phyloP scores from a whole-genome alignment of 2,888 invertebrate species.

The Blera fallax region DNA sequence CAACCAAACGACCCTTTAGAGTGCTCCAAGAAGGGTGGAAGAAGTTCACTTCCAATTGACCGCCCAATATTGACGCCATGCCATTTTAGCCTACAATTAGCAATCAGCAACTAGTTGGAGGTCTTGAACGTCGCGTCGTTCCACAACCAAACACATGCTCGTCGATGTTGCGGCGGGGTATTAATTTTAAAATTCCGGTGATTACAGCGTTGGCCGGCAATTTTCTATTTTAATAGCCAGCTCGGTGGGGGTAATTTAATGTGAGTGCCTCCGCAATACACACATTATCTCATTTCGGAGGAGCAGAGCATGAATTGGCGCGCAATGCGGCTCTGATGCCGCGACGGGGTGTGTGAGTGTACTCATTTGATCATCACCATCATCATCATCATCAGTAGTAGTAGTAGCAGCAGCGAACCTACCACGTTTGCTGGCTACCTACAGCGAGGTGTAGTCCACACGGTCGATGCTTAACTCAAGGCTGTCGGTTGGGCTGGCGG shows the following conservation, averaged over 20 bases:
- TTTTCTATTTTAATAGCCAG: conserved; percentile 67
- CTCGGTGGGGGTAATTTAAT: conserved; percentile 63
- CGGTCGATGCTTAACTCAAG: conserved; percentile 51
- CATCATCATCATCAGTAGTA: conserved; percentile 47
- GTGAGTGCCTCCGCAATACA: conserved; percentile 70
- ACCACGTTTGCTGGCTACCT: conserved; percentile 15
- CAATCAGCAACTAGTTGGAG: conserved; percentile 40
- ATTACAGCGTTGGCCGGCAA: conserved; percentile 61
- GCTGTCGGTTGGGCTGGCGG: conserved; percentile 22
- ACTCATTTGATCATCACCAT: conserved; percentile 62
- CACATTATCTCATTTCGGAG: conserved; percentile 57
- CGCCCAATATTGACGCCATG: conserved; percentile 65
- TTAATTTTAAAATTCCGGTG: conserved; percentile 71
- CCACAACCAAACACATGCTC: conserved; percentile 51
- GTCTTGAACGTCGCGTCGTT: conserved; percentile 11
- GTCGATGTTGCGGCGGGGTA: conserved; percentile 42
- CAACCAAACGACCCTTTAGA: conserved; percentile 41
- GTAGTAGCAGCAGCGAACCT: neutral
- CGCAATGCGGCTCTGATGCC: neutral
- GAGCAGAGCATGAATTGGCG: conserved; percentile 42
- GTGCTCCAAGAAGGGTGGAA: conserved; percentile 3
- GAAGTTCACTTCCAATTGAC: conserved; percentile 33
- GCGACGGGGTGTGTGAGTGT: conserved; percentile 23
- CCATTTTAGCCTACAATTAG: neutral
- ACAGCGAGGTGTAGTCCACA: conserved; percentile 25